Conservation (phyloP, 1,140 invertebrate species). For the Lordiphosa mommai region DNA sequence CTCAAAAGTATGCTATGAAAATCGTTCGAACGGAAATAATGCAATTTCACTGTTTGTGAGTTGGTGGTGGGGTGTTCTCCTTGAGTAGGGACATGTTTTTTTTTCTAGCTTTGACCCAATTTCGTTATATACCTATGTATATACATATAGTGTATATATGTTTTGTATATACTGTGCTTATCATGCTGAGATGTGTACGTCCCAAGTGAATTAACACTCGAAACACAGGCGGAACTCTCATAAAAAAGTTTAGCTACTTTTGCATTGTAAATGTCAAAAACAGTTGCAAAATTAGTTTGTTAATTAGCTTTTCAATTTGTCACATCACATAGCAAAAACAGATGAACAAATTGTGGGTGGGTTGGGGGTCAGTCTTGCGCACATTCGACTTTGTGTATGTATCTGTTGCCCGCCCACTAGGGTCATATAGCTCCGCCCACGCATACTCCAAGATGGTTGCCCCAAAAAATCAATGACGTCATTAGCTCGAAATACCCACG, state of each 20-base stretch:
- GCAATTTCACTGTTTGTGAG: constrained; percentile 40
- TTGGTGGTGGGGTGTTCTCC: constrained; percentile 8
- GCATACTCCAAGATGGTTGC: constrained; percentile 61
- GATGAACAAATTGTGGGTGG: constrained; percentile 9
- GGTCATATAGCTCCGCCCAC: constrained; percentile 54
- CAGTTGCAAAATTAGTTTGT: constrained; percentile 74
- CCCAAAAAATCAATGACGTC: constrained; percentile 59
- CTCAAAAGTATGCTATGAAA: constrained; percentile 59
- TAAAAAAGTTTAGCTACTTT: constrained; percentile 54
- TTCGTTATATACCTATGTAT: constrained; percentile 5
- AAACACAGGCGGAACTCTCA: constrained; percentile 39
- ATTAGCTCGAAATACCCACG: constrained; percentile 15
- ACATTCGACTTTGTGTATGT: constrained; percentile 29
- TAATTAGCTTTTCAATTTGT: constrained; percentile 73
- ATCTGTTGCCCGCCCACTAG: constrained; percentile 52
- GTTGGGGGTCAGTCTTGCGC: constrained; percentile 21
- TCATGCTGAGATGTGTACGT: background rate
- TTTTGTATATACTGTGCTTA: background rate
- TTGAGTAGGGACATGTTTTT: background rate
- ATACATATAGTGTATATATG: background rate
- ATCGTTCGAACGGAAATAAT: constrained; percentile 43
- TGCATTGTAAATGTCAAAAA: constrained; percentile 73
- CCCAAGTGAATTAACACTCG: constrained; percentile 13
- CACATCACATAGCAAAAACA: constrained; percentile 41
- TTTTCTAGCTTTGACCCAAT: constrained; percentile 51